Evolutionary conservation across 2,113 vertebrate species (phyloP), one percentile per base, ranked within the genome.

Genomic region (Oncorhynchus kisutch): DNA sequence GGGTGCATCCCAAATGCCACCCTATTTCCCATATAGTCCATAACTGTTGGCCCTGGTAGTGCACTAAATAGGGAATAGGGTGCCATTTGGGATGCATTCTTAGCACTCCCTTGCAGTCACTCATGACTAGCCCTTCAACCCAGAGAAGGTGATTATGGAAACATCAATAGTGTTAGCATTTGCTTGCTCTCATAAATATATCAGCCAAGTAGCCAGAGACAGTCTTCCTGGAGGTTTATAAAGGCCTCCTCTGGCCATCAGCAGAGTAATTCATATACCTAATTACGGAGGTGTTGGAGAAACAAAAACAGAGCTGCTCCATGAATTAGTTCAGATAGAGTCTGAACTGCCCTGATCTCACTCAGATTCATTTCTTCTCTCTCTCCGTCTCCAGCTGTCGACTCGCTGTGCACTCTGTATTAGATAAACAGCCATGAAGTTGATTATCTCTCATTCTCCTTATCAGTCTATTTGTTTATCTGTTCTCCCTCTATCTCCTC

Each of bases 201-300:
- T 84, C 81, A 75, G 11, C 66, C 29, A 62, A 73, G 71, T 72
- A 64, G 77, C 72, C 75, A 9, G 7, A 70, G 66, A 13, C 64
- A 18, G 45, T 75, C 49, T 73, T 72, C 20, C 34, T 24, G 4
- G 45, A n/a, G 68, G 7, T 48, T 29, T 64, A 39, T n/a, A 45
- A 29, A 29, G 68, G 16, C 54, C 65, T 49, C 72, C 67, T 77
- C 54, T 11, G 29, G 31, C 27, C 22, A 70, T 60, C 48, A 18
- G 18, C 45, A 6, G 18, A 6, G 64, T 72, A 78, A 84, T 76
- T 77, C 70, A 82, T 74, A 73, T 20, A 64, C 45, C 73, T 68
- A 76, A 82, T 84, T 75, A 84, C 22, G 4, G 54, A 81, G 78
- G 76, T 78, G 82, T 81, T 74, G 72, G 67, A 83, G 78, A 71